phyloP scores from a whole-genome alignment of 2,888 invertebrate genomes.

The Cephus nigrinus region DNA sequence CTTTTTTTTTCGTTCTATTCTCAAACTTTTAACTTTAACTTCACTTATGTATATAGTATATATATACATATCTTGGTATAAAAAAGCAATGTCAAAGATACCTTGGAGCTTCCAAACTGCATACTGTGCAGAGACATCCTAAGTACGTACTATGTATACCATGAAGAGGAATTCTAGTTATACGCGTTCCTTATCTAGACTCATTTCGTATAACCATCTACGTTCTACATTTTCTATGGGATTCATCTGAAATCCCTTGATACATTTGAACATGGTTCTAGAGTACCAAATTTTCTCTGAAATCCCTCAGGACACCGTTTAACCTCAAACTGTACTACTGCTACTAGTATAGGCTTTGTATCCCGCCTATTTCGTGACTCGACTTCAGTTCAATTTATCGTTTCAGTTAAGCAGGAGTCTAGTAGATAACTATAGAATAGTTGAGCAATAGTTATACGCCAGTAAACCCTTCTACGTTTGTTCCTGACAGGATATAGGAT shows the following conservation, averaged over 20 bases:
- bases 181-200: neutral
- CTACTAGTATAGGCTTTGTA: neutral
- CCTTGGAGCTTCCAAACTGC: neutral
- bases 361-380: neutral
- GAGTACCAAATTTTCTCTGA: neutral
- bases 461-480: neutral
- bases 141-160: neutral
- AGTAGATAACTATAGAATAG: neutral
- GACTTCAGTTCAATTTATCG: neutral
- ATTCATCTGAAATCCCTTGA: neutral
- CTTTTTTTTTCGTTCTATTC: neutral
- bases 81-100: neutral
- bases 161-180: neutral
- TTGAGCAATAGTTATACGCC: neutral
- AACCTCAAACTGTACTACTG: neutral
- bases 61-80: too few relatives aligned
- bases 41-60: neutral
- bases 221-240: neutral
- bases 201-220: neutral
- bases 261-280: neutral
- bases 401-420: neutral
- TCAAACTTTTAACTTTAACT: neutral
- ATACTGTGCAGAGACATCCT: neutral
- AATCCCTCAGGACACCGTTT: neutral
- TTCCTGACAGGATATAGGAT: neutral